These are phyloP conservation scores for Nasonia longicornis DNA, from an alignment of 1,140 invertebrate species.

Conservation along the genomic window DNA sequence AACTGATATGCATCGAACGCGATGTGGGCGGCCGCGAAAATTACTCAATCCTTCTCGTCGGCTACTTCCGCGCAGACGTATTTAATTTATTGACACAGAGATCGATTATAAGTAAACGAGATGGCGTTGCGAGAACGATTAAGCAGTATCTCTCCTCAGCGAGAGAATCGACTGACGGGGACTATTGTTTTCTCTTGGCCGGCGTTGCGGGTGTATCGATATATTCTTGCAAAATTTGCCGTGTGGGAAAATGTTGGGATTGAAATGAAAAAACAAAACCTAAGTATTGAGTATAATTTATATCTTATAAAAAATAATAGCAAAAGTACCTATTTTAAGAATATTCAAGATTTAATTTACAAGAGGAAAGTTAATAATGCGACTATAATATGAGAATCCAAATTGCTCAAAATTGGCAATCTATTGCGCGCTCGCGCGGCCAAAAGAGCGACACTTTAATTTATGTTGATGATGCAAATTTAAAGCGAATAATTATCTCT, in stretches of 20 bases:
- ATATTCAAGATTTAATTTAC: conserved; percentile 6
- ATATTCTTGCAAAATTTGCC: no score
- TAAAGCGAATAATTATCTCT: conserved; percentile 48
- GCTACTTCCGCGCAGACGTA: conserved; percentile 4
- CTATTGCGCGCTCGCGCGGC: conserved; percentile 37
- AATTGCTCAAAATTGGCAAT: conserved; percentile 3
- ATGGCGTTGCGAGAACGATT: no score
- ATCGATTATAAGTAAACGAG: not conserved
- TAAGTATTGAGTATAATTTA: no score
- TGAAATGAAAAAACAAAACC: no score
- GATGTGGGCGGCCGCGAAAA: conserved; percentile 28
- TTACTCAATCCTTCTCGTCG: conserved; percentile 28
- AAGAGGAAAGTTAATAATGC: not conserved
- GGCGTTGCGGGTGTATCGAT: no score
- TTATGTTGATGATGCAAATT: conserved; percentile 42
- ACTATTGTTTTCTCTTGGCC: no score
- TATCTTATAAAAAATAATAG: no score
- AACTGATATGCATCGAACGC: not conserved
- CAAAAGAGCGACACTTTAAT: conserved; percentile 40
- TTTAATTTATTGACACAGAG: conserved; percentile 9
- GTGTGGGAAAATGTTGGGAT: no score
- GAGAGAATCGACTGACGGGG: no score
- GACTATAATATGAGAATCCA: not conserved
- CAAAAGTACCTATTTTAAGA: not conserved
- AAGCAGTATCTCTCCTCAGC: no score